Base-by-base conservation (phyloP, 2,113 vertebrate species). In the Agelaius tricolor region DNA sequence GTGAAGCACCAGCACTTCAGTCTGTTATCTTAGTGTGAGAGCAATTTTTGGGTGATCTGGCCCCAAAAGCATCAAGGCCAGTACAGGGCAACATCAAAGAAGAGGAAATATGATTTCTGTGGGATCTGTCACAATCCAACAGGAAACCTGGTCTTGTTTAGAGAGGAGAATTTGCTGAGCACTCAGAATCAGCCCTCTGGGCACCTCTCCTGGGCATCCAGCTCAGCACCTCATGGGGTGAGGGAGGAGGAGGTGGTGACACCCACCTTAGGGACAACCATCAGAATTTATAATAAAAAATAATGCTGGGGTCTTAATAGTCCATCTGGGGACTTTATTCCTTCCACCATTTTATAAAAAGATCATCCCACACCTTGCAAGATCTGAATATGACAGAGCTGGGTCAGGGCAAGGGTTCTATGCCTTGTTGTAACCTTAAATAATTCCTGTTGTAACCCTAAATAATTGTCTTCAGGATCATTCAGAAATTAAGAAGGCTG, bases 241-340 rank as follows among this genome's bases (percentile, higher is more conserved):
- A 68, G 74, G 61, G 24, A 37, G n/a, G 22, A 74, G 23, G 19
- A 44, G 33, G 44, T 4, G 9, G 9, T 73, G 43, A 22, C 19
- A n/a, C 6, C 22, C 11, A 33, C 7, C 43, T 1, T 39, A 27
- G 57, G 31, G 41, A 55, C 58, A 63, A 5, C 23, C 23, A 55
- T 3, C 62, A 15, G 37, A 18, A 21, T 6, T 33, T 24, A 10
- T 65, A 55, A 39, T 22, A 58, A 51, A 51, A 51, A 51, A 22
- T 26, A 54, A 23, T 67, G 4, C 10, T 44, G 24, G 4, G 7
- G 3, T 3, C 14, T 30, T 61, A 41, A 44, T 65, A 82, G 5
- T 57, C 58, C 0, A 0, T 15, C 24, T 67, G 10, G 30, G 10
- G 6, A 6, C 5, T 74, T 87, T 24, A 33, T 44, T 26, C 9